A percentile compares a stretch with the other conserved stretches of the same genome.
phyloP scores from a whole-genome alignment of 2,797 vertebrate genomes.

The Euphonia xanthogaster region DNA sequence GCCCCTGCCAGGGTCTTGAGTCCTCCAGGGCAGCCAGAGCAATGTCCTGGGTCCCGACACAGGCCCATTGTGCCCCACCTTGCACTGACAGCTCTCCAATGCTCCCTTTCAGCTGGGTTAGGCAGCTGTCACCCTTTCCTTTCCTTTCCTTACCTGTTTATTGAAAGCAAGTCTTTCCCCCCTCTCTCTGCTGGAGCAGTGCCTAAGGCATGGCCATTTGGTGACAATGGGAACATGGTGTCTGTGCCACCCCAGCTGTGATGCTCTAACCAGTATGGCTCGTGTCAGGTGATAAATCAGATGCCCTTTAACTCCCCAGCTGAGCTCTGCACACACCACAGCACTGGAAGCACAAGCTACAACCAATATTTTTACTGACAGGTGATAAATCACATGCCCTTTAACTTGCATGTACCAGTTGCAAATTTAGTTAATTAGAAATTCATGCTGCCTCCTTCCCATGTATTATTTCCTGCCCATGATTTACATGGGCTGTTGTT shows the following conservation, averaged over 20 bases:
- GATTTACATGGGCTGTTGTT: conserved; percentile 48
- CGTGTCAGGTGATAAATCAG: conserved; percentile 54
- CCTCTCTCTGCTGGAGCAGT: background rate
- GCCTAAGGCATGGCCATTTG: background rate
- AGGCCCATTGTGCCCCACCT: accelerated
- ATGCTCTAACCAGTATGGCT: conserved; percentile 13
- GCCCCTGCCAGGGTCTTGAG: too few species aligned
- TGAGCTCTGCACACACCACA: background rate
- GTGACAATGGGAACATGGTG: background rate
- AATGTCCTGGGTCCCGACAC: too few species aligned
- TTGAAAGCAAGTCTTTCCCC: background rate
- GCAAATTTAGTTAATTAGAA: conserved; percentile 67
- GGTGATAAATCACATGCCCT: conserved; percentile 67
- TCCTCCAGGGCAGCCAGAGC: too few species aligned
- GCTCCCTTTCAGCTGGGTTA: background rate
- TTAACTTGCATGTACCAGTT: conserved; percentile 56
- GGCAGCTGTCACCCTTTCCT: background rate
- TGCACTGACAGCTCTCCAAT: background rate
- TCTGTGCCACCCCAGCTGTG: background rate
- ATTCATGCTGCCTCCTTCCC: conserved; percentile 46
- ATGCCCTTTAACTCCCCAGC: conserved; percentile 45
- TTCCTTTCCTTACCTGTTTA: background rate
- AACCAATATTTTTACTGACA: conserved; percentile 49
- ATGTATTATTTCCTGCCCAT: conserved; percentile 15
- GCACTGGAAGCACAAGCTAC: background rate